A percentile compares a stretch with the other conserved stretches of the same genome.
Conservation (phyloP, 2,888 invertebrate species). For the Pterostichus niger region DNA sequence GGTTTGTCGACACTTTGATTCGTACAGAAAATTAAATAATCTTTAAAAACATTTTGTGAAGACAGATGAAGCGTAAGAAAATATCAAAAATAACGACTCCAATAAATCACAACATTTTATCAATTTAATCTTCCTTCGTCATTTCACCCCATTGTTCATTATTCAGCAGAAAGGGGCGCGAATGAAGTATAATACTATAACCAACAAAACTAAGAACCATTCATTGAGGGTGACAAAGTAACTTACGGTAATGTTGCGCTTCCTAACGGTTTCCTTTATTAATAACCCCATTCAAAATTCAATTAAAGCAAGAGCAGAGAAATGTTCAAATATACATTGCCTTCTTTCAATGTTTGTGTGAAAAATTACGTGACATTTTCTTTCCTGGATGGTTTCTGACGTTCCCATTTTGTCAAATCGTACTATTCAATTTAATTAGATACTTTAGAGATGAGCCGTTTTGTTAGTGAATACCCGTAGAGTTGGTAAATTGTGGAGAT, state of each 20-base stretch:
- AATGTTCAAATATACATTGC: constrained; percentile 45
- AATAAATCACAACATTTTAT: constrained; percentile 37
- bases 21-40: no score
- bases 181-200: constrained; percentile 16
- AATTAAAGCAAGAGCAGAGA: constrained; percentile 39
- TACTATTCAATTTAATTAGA: constrained; percentile 56
- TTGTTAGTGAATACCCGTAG: constrained; percentile 24
- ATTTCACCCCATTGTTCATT: constrained; percentile 30
- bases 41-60: no score
- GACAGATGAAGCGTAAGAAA: not conserved
- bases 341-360: constrained; percentile 19
- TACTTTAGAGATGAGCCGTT: constrained; percentile 28
- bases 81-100: not conserved
- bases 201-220: constrained; percentile 43
- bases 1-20: no score
- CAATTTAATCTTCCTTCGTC: constrained; percentile 25
- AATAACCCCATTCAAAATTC: constrained; percentile 52
- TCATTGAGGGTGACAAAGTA: constrained; percentile 43
- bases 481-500: constrained; percentile 5
- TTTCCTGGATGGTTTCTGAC: constrained; percentile 4
- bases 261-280: constrained; percentile 9
- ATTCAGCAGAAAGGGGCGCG: not conserved
- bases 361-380: constrained; percentile 47
- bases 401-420: constrained; percentile 49
- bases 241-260: constrained; percentile 22